Evolutionary conservation across 92 coral and sea anemone species (phyloP).

Genomic region (Palythoa grandiflora): DNA sequence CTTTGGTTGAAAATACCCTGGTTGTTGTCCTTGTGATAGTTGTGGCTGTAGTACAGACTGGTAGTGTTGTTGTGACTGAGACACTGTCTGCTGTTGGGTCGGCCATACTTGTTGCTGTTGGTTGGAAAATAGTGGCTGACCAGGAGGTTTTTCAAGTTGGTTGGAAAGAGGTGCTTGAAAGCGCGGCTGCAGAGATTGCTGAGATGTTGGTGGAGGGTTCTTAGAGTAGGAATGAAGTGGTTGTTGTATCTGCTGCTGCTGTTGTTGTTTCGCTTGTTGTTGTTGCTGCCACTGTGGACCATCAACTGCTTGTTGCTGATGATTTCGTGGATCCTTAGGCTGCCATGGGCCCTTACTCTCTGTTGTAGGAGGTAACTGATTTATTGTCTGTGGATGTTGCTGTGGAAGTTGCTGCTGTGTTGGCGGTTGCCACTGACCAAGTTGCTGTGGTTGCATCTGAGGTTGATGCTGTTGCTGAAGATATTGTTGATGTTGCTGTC

Average conservation of each 20-base stretch:
- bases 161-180: background rate
- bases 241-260: constrained; percentile 48
- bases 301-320: constrained; percentile 48
- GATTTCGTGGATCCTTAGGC: constrained; percentile 55
- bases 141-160: constrained; percentile 5
- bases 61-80: background rate
- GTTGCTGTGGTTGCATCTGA: constrained; percentile 9
- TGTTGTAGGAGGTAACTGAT: constrained; percentile 36
- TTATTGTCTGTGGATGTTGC: constrained; percentile 48
- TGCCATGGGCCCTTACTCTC: background rate
- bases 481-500: background rate
- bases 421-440: constrained; percentile 4
- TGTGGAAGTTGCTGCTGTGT: constrained; percentile 44
- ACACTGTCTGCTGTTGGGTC: constrained; percentile 22
- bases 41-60: constrained; percentile 8
- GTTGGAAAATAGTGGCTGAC: background rate
- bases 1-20: constrained; percentile 3
- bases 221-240: constrained; percentile 46
- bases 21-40: constrained; percentile 18
- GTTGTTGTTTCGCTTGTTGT: constrained; percentile 26
- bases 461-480: background rate
- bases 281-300: constrained; percentile 37
- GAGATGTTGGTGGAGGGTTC: constrained; percentile 45
- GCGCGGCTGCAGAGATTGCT: constrained; percentile 32
- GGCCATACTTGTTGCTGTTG: constrained; percentile 28